Conservation (phyloP, 2,113 vertebrate genomes). For the Phaethon lepturus region DNA sequence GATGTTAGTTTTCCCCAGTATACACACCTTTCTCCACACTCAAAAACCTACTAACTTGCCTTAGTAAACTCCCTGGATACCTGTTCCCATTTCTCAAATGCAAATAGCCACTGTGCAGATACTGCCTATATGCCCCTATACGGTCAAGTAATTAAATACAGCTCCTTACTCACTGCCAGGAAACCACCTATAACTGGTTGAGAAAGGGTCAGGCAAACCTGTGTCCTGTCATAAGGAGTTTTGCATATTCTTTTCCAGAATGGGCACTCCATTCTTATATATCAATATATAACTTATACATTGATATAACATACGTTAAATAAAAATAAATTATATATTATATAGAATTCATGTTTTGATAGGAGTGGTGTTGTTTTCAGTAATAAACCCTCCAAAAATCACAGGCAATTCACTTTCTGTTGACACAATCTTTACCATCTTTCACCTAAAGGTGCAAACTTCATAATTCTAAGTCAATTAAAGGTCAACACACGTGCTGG, state of each 20-base stretch:
- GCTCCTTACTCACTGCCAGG: background rate
- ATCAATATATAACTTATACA: background rate
- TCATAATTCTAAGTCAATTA: background rate
- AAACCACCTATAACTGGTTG: background rate
- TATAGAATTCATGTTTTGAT: background rate
- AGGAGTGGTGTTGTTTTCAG: background rate
- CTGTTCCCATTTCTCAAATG: background rate
- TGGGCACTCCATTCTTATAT: background rate
- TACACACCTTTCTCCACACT: background rate
- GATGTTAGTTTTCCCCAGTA: background rate
- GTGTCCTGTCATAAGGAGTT: background rate
- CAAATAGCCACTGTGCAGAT: background rate
- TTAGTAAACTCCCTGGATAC: background rate
- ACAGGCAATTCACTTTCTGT: background rate
- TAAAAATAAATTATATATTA: background rate
- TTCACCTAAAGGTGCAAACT: background rate
- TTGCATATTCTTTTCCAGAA: background rate
- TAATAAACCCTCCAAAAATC: background rate
- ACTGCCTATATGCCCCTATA: background rate
- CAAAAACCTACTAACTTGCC: background rate
- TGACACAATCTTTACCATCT: background rate
- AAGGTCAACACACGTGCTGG: background rate
- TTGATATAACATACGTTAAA: background rate
- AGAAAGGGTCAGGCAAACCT: background rate
- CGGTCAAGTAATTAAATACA: background rate